These are phyloP conservation scores for Eulithis prunata DNA, from an alignment of 2,888 invertebrate species.

Conservation along the genomic window DNA sequence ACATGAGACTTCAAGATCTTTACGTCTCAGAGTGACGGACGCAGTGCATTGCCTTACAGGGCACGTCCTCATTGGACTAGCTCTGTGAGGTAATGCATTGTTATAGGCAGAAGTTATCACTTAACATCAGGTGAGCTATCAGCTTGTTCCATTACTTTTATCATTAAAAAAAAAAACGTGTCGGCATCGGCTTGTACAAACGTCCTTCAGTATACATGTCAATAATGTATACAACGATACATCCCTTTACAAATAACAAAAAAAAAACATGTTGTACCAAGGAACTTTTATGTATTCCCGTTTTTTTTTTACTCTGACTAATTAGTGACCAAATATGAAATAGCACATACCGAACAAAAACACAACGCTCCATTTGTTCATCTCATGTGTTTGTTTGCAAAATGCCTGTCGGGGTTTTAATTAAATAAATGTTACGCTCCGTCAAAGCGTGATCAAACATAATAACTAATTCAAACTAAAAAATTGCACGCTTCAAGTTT, in stretches of 20 bases:
- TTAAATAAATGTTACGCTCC: conserved; percentile 40
- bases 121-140: too few species aligned
- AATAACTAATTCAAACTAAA: conserved; percentile 14
- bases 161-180: too few species aligned
- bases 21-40: too few species aligned
- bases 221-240: background rate
- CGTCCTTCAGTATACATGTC: too few species aligned
- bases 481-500: background rate
- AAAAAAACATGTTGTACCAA: background rate
- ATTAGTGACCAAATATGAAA: conserved; percentile 13
- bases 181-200: too few species aligned
- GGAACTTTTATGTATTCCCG: background rate
- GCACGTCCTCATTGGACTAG: too few species aligned
- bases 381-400: conserved; percentile 38
- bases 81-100: too few species aligned
- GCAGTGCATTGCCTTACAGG: too few species aligned
- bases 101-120: too few species aligned
- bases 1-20: too few species aligned
- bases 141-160: too few species aligned
- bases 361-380: conserved; percentile 56
- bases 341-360: conserved; percentile 50
- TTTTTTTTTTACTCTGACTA: conserved; percentile 3
- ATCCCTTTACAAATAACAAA: background rate
- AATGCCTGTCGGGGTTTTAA: conserved; percentile 40
- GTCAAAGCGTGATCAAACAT: conserved; percentile 23